A percentile compares a stretch with the other conserved stretches of the same genome.
Conservation (phyloP, 2,888 invertebrate species). For the Cotesia congregata region DNA sequence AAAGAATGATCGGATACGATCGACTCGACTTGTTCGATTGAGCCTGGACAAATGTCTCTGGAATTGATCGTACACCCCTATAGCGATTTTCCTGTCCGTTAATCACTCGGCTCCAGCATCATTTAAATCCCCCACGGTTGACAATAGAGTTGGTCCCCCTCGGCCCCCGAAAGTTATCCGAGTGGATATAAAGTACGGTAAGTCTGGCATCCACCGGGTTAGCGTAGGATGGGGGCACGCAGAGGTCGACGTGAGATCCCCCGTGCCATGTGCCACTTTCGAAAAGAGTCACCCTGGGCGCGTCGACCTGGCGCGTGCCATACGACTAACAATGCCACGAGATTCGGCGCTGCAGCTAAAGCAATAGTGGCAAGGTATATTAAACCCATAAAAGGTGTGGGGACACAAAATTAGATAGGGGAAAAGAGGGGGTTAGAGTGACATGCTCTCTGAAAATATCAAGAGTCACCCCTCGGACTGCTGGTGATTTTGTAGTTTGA, state of each 20-base stretch:
- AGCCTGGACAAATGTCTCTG: constrained; percentile 32
- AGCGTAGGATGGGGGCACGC: constrained; percentile 24
- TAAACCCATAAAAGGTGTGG: background rate
- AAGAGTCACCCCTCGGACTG: constrained; percentile 33
- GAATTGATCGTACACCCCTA: constrained; percentile 29
- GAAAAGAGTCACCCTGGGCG: constrained; percentile 40
- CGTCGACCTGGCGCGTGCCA: constrained; percentile 45
- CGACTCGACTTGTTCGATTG: constrained; percentile 27
- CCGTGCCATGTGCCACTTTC: constrained; percentile 49
- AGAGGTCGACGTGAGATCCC: constrained; percentile 31
- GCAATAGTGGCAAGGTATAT: background rate
- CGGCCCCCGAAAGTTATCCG: constrained; percentile 30
- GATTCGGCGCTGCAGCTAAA: constrained; percentile 23
- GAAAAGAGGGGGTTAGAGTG: background rate
- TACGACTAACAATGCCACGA: constrained; percentile 37
- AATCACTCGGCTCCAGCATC: constrained; percentile 40
- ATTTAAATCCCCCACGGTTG: constrained; percentile 40
- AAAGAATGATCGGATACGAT: constrained; percentile 5
- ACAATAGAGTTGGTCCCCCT: constrained; percentile 20
- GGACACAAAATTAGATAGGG: background rate
- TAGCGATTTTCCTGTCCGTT: constrained; percentile 40
- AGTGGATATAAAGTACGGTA: constrained; percentile 31
- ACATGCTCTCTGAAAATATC: constrained; percentile 32
- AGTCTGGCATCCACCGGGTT: constrained; percentile 10
- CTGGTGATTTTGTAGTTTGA: constrained; percentile 33